Evolutionary conservation across 2,113 vertebrate genomes (phyloP).

Genomic region (Todiramphus saurophagus): DNA sequence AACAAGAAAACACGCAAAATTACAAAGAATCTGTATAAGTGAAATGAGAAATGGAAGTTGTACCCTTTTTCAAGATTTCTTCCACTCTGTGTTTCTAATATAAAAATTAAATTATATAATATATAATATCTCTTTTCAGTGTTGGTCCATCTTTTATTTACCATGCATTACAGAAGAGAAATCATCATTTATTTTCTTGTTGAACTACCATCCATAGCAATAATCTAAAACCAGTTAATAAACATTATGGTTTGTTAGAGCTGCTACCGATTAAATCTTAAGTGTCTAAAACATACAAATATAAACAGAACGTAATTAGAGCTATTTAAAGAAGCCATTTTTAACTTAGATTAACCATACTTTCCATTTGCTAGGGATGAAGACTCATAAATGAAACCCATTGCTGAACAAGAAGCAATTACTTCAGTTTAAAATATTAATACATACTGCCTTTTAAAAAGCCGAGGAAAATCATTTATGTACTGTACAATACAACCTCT

Average conservation of each 20-base stretch:
- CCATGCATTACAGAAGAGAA: slow-evolving; percentile 57
- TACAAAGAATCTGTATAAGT: neutral
- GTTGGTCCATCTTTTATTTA: slow-evolving; percentile 73
- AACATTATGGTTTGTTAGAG: slow-evolving; percentile 83
- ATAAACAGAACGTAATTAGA: slow-evolving; percentile 85
- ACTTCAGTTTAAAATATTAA: slow-evolving; percentile 87
- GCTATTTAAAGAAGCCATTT: slow-evolving; percentile 85
- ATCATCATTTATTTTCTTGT: slow-evolving; percentile 73
- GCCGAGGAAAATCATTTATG: slow-evolving; percentile 80
- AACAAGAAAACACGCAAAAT: neutral
- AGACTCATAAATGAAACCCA: slow-evolving; percentile 82
- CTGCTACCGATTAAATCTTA: slow-evolving; percentile 82
- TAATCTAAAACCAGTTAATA: slow-evolving; percentile 85
- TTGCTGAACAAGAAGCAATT: slow-evolving; percentile 83
- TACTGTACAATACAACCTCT: slow-evolving; percentile 58
- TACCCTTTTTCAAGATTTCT: neutral
- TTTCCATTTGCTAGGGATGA: slow-evolving; percentile 82
- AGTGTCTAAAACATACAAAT: slow-evolving; percentile 82
- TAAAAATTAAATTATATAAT: slow-evolving; percentile 28
- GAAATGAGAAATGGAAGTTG: neutral
- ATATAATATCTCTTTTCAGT: neutral
- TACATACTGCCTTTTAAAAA: slow-evolving; percentile 78
- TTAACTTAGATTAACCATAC: slow-evolving; percentile 85
- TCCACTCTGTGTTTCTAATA: slow-evolving; percentile 8
- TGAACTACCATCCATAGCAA: slow-evolving; percentile 74